Evolutionary conservation across 2,888 invertebrate species (phyloP), one percentile per base, ranked within the genome.

Genomic region (Dynastes tityus): DNA sequence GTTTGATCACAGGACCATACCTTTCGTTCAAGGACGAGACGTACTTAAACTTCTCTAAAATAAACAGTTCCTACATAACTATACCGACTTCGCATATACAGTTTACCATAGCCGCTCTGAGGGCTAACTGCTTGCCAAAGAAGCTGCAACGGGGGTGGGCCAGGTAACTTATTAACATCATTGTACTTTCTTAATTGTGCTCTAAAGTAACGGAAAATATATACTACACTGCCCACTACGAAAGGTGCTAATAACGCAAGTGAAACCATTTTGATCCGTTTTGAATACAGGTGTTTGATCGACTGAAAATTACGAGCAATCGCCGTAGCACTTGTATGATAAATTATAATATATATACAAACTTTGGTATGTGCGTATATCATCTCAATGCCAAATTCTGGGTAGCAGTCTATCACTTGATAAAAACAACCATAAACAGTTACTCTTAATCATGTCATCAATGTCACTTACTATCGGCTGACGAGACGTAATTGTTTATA

Each of bases 111-210:
- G 40, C 6, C 3, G 37, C 49, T 61, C 1, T 61, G 40, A 16
- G 22, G 11, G 1, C 22, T n/a, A 4, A 74, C 4, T 6, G 29
- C 13, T 61, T 61, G 22, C 55, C 55, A 32, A 22, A 74, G 9
- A 2, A 74, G 27, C 27, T 74, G 55, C 27, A 16, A n/a, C 22
- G 27, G 8, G 4, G 73, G 37, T 3, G 79, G 79, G 6, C 79
- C 79, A n/a, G 77, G 79, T 67, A 79, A 32, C 49, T 77, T 79
- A 16, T 73, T 70, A 37, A 79, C 16, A 49, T 65, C 58, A 22
- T 29, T 67, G 27, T 79, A 74, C n/a, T 77, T 73, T 0, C 27
- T 37, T 74, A 61, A 45, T 27, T 45, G 61, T 13, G 6, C n/a
- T 63, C 2, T 61, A 1, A 22, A 61, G 45, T 63, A 74, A 74